A percentile compares a stretch with the other conserved stretches of the same genome.
Evolutionary conservation across 2,113 vertebrate species (phyloP).

Genomic region (Rattus rattus): DNA sequence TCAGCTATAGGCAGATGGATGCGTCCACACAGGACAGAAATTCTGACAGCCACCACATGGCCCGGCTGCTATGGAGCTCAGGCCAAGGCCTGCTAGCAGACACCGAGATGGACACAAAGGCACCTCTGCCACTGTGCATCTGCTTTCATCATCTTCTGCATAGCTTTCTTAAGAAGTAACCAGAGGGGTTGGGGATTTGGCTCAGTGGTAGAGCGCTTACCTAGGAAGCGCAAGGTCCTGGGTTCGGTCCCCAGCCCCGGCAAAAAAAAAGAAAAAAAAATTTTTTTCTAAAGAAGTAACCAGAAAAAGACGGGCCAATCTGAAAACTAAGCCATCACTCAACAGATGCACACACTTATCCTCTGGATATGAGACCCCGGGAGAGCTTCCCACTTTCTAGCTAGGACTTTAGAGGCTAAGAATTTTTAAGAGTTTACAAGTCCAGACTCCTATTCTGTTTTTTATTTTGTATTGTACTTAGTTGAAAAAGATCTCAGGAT

Average conservation of each 20-base stretch:
- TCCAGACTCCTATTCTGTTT: conserved; percentile 9
- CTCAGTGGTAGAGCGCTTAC: no score
- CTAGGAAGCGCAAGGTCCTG: no score
- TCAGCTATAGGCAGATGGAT: neutral
- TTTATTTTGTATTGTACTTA: conserved; percentile 9
- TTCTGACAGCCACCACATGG: neutral
- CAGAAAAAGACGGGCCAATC: neutral
- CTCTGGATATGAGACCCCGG: neutral
- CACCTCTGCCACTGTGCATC: neutral
- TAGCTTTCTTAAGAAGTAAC: neutral
- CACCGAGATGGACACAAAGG: neutral
- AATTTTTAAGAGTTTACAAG: conserved; percentile 21
- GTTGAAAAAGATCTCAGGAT: conserved; percentile 39
- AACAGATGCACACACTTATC: neutral
- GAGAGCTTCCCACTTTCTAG: neutral
- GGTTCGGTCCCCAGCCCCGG: no score
- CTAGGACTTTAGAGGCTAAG: neutral
- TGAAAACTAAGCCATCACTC: neutral
- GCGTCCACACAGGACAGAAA: neutral
- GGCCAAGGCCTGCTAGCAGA: neutral
- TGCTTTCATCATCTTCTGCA: neutral
- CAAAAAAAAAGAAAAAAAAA: no score
- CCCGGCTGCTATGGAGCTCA: neutral
- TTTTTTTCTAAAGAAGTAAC: neutral
- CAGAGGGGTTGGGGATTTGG: no score